Evolutionary conservation across 1,140 invertebrate genomes (phyloP).

Genomic region (Drosophila virilis): DNA sequence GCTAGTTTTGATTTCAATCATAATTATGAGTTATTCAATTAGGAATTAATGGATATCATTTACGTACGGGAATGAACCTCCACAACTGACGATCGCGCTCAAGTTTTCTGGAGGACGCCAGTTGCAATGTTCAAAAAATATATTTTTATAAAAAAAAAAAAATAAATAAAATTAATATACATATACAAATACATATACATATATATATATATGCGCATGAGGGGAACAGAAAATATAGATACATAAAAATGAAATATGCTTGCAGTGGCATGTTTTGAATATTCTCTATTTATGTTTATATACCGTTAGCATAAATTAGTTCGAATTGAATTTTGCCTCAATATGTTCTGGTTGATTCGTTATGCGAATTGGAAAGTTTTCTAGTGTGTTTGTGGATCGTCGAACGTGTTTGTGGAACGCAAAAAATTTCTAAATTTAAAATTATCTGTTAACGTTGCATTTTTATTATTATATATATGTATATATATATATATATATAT

Average conservation of each 20-base stretch:
- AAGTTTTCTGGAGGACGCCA: neutral
- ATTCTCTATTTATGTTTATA: constrained; percentile 48
- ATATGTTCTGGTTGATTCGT: constrained; percentile 40
- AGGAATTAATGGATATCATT: constrained; percentile 4
- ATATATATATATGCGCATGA: neutral
- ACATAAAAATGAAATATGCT: constrained; percentile 29
- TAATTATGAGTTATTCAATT: constrained; percentile 16
- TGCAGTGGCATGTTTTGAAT: constrained; percentile 48
- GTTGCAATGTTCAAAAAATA: neutral
- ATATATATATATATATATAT: constrained; percentile 26
- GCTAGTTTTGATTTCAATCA: constrained; percentile 22
- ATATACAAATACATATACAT: no score
- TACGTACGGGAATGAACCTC: no score
- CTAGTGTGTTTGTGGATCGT: constrained; percentile 43
- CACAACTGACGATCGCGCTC: no score
- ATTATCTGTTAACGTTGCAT: constrained; percentile 56
- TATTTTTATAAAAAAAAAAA: neutral
- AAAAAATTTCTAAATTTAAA: constrained; percentile 56
- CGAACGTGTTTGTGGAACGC: constrained; percentile 47
- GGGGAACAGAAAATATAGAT: neutral
- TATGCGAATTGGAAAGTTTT: constrained; percentile 56
- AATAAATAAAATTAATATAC: constrained; percentile 4
- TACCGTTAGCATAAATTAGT: constrained; percentile 48
- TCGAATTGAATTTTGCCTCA: constrained; percentile 42
- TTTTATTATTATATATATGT: constrained; percentile 34